phyloP scores from a whole-genome alignment of 2,113 vertebrate genomes.

The Lagopus leucura region DNA sequence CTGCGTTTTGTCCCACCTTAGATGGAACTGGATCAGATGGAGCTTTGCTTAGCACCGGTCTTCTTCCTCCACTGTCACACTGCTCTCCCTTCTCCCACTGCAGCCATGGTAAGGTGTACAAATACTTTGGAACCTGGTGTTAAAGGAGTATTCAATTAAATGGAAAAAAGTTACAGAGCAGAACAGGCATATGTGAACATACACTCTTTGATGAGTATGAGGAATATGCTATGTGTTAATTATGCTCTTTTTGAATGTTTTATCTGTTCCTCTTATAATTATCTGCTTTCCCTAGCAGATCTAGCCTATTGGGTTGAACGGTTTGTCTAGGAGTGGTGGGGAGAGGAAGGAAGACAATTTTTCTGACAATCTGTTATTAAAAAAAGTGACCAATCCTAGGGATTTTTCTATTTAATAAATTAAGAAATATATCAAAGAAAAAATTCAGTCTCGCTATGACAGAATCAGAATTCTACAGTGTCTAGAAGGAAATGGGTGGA shows the following conservation, averaged over 20 bases:
- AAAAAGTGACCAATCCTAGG: background rate
- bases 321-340: background rate
- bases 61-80: background rate
- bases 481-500: background rate
- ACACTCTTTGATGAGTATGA: background rate
- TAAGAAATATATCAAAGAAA: background rate
- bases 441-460: background rate
- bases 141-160: background rate
- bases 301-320: background rate
- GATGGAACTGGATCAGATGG: background rate
- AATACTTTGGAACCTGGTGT: background rate
- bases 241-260: background rate
- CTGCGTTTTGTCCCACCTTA: background rate
- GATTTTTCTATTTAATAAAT: background rate
- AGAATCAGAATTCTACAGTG: background rate
- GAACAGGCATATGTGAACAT: background rate
- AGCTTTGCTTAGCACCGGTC: background rate
- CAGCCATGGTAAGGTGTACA: background rate
- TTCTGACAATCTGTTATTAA: background rate
- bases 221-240: background rate
- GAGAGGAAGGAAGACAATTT: background rate
- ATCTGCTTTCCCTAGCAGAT: background rate
- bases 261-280: background rate
- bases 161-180: background rate
- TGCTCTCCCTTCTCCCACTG: background rate